Conservation (phyloP, 2,888 invertebrate species). For the Punctoribates punctum region DNA sequence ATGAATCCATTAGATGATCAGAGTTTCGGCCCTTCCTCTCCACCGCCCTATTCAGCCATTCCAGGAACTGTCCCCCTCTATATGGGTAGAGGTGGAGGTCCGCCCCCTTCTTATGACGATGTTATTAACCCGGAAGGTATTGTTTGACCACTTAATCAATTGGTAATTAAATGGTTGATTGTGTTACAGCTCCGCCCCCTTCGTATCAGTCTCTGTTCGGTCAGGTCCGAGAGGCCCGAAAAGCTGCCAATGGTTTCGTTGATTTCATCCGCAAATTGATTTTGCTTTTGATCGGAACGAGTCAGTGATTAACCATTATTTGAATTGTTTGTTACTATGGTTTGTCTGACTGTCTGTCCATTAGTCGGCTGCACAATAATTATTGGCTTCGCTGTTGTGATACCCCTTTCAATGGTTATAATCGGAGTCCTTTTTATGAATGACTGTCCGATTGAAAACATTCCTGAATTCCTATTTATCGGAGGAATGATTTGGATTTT, state of each 20-base stretch:
- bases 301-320: slow-evolving; percentile 56
- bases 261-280: slow-evolving; percentile 63
- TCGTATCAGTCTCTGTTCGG: slow-evolving; percentile 67
- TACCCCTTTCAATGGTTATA: slow-evolving; percentile 67
- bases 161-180: no score
- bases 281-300: slow-evolving; percentile 62
- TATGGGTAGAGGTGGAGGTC: slow-evolving; percentile 51
- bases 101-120: slow-evolving; percentile 64
- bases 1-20: neutral
- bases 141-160: neutral
- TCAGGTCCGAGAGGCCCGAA: slow-evolving; percentile 62
- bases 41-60: slow-evolving; percentile 39
- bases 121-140: slow-evolving; percentile 62
- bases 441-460: slow-evolving; percentile 65
- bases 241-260: slow-evolving; percentile 61
- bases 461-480: slow-evolving; percentile 66
- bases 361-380: slow-evolving; percentile 65
- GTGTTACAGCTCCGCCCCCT: slow-evolving; percentile 61
- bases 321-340: no score
- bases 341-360: no score
- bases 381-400: slow-evolving; percentile 62
- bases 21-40: neutral
- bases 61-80: slow-evolving; percentile 49
- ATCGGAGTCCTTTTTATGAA: slow-evolving; percentile 64
- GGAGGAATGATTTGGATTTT: slow-evolving; percentile 65